Conservation (phyloP, 2,888 invertebrate species). For the Noctua janthina region DNA sequence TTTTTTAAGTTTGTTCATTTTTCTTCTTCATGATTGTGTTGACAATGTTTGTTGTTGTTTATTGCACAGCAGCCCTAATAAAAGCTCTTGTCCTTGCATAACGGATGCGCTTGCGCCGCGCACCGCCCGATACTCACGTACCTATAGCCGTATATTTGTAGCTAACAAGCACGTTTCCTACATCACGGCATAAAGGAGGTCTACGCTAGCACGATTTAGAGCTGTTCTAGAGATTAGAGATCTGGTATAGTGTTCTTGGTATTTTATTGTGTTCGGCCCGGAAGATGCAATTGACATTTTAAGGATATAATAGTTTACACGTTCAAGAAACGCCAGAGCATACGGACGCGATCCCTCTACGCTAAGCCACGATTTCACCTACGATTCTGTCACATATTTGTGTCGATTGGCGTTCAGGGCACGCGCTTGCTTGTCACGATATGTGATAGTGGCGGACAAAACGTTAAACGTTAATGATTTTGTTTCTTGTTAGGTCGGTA, state of each 20-base stretch:
- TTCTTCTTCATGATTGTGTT: background rate
- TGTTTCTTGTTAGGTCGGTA: background rate
- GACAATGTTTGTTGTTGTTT: background rate
- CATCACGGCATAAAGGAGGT: slow-evolving; percentile 50
- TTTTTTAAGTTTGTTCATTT: background rate
- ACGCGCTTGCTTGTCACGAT: no score
- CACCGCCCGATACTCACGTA: slow-evolving; percentile 18
- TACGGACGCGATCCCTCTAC: no score
- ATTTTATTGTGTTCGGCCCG: slow-evolving; percentile 22
- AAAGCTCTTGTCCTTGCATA: slow-evolving; percentile 75
- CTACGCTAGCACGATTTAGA: slow-evolving; percentile 54
- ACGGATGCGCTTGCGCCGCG: slow-evolving; percentile 65
- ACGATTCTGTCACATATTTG: no score
- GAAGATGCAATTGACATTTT: background rate
- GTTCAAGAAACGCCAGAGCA: background rate
- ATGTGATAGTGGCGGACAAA: no score
- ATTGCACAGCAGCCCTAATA: slow-evolving; percentile 53
- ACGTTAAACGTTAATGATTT: background rate
- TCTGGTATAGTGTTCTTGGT: slow-evolving; percentile 4
- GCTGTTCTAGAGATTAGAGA: slow-evolving; percentile 45
- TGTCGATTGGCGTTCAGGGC: no score
- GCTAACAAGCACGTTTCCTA: slow-evolving; percentile 50
- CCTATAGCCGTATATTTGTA: background rate
- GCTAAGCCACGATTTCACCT: no score
- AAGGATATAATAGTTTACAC: background rate